Evolutionary conservation across 2,797 vertebrate genomes (phyloP), one percentile per base, ranked within the genome.

Genomic region (Esox masquinongy): DNA sequence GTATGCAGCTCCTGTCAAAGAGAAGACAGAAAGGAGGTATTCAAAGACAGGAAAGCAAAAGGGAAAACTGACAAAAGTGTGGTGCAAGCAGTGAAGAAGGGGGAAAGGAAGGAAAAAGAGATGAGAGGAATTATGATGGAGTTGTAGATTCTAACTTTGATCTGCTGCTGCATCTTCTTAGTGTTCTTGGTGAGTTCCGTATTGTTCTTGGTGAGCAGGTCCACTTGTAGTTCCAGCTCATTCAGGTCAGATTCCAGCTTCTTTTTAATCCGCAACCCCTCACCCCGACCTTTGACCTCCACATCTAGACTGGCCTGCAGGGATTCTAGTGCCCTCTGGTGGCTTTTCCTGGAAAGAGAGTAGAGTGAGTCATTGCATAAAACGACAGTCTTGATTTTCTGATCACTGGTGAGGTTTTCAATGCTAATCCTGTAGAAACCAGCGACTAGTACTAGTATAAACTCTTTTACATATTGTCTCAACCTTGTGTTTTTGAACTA

Each of bases 91-190:
- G 56, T 9, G 56, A 24, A 61, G 22, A 24, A 9, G 8, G 56
- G 11, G 6, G 16, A 17, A 61, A 24, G 39, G 56, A 49, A 5
- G n/a, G 39, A 16, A 5, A 1, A 72, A 43, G 61, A 4, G 47
- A 7, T 26, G 3, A 15, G 39, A 53, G 17, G 16, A 3, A 63
- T 61, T 36, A 26, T 17, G 56, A 24, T 24, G 22, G 56, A 14
- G 56, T 22, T 61, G 11, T 8, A 36, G 15, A 51, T 12, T 14
- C 78, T 0, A 63, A 95, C 95, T 93, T 95, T 96, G 4, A 93
- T 90, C 88, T 95, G 95, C 76, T 94, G 94, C 85, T 95, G 95
- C 84, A 88, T 88, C 88, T 93, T 95, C 87, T 94, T 95, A 70
- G 85, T 82, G 63, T 74, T 92, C 86, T 95, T 96, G 89, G 77